Conservation (phyloP, 2,113 vertebrate genomes). For the Pluvianellus socialis region DNA sequence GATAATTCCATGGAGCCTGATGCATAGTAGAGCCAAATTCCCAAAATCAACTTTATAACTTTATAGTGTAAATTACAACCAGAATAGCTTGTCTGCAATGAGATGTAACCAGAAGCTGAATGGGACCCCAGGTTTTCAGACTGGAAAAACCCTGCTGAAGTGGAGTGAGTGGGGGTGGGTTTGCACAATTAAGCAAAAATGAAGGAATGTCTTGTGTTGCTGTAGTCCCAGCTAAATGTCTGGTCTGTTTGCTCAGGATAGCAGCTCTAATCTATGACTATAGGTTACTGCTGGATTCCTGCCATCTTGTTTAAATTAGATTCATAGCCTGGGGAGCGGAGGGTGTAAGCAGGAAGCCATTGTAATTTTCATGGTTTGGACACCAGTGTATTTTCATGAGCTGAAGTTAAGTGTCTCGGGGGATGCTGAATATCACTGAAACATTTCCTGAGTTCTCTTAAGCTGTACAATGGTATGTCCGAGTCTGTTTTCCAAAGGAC, state of each 20-base stretch:
- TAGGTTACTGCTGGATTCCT: constrained; percentile 59
- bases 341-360: constrained; percentile 70
- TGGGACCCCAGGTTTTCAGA: background rate
- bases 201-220: constrained; percentile 33
- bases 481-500: constrained; percentile 63
- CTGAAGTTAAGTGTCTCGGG: constrained; percentile 72
- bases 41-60: background rate
- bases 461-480: constrained; percentile 64
- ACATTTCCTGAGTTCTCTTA: constrained; percentile 79
- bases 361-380: constrained; percentile 72
- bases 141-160: background rate
- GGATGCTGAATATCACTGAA: constrained; percentile 74
- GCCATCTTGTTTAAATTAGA: constrained; percentile 78
- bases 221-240: background rate
- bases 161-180: background rate
- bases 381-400: constrained; percentile 75
- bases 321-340: background rate
- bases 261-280: constrained; percentile 18
- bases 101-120: background rate
- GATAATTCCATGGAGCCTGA: background rate
- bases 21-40: background rate
- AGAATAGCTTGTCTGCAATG: background rate
- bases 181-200: background rate
- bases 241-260: background rate
- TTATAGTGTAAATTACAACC: background rate